Evolutionary conservation across 1,140 invertebrate species (phyloP), one percentile per base, ranked within the genome.

Genomic region (Drosophila nannoptera): DNA sequence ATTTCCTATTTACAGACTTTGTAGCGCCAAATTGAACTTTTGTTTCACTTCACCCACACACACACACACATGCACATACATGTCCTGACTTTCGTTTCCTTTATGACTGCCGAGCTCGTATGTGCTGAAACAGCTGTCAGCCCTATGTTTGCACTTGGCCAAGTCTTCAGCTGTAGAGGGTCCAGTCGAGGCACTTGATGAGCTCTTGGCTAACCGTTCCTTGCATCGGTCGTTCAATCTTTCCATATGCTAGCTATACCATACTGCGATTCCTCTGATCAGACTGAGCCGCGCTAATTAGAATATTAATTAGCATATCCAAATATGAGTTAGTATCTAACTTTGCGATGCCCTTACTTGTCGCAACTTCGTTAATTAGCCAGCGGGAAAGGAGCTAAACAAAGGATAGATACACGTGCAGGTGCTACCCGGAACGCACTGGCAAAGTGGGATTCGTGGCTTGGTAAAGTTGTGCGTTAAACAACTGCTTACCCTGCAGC

Each of bases 11-110:
- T 66, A 80, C 80, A 76, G 80, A 86, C 81, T 84, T 84, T 84
- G 81, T 77, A 80, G 80, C 81, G 81, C 76, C 81, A 84, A 84
- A 84, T 86, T 80, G 73, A 84, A 80, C 69, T 84, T 84, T 86
- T 86, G 69, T 84, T 84, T 65, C 71, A 54, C 80, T 67, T 61
- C 48, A 12, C 35, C 33, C 9, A 40, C 42, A 58, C 48, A 53
- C 54, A 49, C 45, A 66, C 16, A 59, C 42, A 6, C n/a, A 43
- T 16, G 49, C 56, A 52, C 70, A 49, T 48, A 40, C 7, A 38
- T n/a, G 2, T 4, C 36, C n/a, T 59, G 68, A 70, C 68, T 70
- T 70, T 65, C 48, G 46, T 66, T 66, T 33, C 48, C 66, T 70
- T 66, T 66, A 70, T 58, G 33, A 50, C 61, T 56, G 66, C n/a